A percentile compares a stretch with the other conserved stretches of the same genome.
Conservation (phyloP, 2,888 invertebrate genomes). For the Xiphydria camelus region DNA sequence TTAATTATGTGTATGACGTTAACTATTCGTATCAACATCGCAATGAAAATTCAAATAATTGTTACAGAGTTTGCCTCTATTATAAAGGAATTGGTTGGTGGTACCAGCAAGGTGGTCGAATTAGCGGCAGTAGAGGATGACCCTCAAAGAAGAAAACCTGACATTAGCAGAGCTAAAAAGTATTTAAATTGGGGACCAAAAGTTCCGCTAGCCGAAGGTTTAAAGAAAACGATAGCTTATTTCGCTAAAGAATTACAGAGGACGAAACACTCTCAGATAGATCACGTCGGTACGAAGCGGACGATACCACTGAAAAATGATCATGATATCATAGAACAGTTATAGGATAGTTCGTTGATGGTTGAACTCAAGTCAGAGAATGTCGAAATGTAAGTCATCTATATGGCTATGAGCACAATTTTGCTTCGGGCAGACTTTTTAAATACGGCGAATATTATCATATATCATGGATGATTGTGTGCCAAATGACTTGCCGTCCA, state of each 20-base stretch:
- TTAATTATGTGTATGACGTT: no score
- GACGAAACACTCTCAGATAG: conserved; percentile 63
- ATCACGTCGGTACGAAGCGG: conserved; percentile 49
- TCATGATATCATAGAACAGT: conserved; percentile 52
- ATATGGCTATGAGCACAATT: no score
- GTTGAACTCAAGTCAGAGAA: no score
- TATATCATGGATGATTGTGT: no score
- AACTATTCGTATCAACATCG: no score
- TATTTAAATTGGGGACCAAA: conserved; percentile 91
- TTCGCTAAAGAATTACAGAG: conserved; percentile 85
- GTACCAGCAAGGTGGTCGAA: conserved; percentile 80
- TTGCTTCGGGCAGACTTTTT: no score
- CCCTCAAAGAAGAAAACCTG: conserved; percentile 91
- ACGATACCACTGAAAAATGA: conserved; percentile 45
- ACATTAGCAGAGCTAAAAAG: conserved; percentile 85
- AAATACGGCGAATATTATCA: no score
- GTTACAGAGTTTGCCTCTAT: conserved; percentile 81
- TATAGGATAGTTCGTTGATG: no score
- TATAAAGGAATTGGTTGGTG: conserved; percentile 83
- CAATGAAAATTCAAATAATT: no score
- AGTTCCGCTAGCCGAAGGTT: conserved; percentile 82
- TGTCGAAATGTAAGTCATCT: no score
- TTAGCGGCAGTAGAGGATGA: conserved; percentile 92
- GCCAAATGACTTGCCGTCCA: no score
- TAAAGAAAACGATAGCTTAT: conserved; percentile 90